Evolutionary conservation across 1,140 invertebrate genomes (phyloP).

Genomic region (Heliconius hewitsoni): DNA sequence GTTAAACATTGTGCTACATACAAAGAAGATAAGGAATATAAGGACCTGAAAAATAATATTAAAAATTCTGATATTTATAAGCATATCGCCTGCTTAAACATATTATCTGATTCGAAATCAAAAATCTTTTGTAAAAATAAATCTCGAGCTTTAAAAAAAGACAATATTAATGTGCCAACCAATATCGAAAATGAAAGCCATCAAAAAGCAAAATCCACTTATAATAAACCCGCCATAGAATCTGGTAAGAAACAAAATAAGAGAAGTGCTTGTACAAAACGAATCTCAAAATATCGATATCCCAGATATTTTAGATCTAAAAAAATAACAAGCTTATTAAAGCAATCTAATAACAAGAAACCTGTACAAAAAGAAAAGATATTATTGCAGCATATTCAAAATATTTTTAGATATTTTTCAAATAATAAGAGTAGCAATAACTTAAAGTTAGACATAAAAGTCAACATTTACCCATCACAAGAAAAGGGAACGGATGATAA

Average conservation of each 20-base stretch:
- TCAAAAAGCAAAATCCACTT: conserved; percentile 25
- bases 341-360: conserved; percentile 38
- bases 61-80: conserved; percentile 23
- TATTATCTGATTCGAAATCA: neutral
- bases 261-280: conserved; percentile 20
- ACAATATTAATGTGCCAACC: conserved; percentile 22
- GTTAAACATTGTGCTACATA: conserved; percentile 50
- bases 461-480: conserved; percentile 45
- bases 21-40: neutral
- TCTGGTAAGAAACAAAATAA: conserved; percentile 19
- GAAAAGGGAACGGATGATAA: conserved; percentile 25
- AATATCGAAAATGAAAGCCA: conserved; percentile 24
- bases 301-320: conserved; percentile 42
- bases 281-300: conserved; percentile 25
- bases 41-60: conserved; percentile 25
- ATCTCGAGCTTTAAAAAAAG: conserved; percentile 4
- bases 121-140: neutral
- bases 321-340: conserved; percentile 44
- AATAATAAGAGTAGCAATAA: conserved; percentile 44
- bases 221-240: neutral
- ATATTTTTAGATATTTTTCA: conserved; percentile 55
- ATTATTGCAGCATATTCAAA: conserved; percentile 51
- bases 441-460: conserved; percentile 57
- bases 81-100: neutral
- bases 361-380: conserved; percentile 23